Percentiles rank a stretch among this genome's conserved stretches.
These are phyloP conservation scores for Ceramica pisi DNA, from an alignment of 2,888 invertebrate species.

Conservation along the genomic window DNA sequence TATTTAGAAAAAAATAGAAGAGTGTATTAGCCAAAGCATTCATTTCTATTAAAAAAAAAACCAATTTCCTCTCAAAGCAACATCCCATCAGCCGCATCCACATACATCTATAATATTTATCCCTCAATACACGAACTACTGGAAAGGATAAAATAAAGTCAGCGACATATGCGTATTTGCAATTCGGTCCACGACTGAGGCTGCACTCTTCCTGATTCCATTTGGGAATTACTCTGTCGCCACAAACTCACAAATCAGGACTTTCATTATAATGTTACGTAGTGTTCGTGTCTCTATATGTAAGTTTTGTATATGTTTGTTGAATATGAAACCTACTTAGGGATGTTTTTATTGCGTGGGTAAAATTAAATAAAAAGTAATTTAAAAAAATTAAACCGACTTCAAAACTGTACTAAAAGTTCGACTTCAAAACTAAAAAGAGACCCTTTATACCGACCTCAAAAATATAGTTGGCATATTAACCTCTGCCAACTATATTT, in stretches of 20 bases:
- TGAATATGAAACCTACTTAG: background rate
- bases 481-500: too few relatives aligned
- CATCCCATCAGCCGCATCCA: conserved; percentile 13
- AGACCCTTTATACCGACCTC: too few relatives aligned
- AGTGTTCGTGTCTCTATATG: conserved; percentile 38
- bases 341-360: background rate
- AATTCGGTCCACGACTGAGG: conserved; percentile 84
- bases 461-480: too few relatives aligned
- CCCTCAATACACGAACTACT: conserved; percentile 60
- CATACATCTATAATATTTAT: conserved; percentile 57
- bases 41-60: background rate
- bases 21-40: background rate
- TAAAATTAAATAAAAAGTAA: too few relatives aligned
- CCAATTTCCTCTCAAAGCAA: conserved; percentile 32
- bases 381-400: too few relatives aligned
- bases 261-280: conserved; percentile 82
- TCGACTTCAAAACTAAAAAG: too few relatives aligned
- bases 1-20: background rate
- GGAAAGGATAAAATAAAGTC: conserved; percentile 80
- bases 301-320: conserved; percentile 2
- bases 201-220: conserved; percentile 90
- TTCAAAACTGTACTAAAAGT: too few relatives aligned
- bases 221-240: conserved; percentile 89
- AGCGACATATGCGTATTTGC: conserved; percentile 87
- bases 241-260: conserved; percentile 88